Evolutionary conservation across 2,797 vertebrate genomes (phyloP).

Genomic region (Thamnophis elegans): DNA sequence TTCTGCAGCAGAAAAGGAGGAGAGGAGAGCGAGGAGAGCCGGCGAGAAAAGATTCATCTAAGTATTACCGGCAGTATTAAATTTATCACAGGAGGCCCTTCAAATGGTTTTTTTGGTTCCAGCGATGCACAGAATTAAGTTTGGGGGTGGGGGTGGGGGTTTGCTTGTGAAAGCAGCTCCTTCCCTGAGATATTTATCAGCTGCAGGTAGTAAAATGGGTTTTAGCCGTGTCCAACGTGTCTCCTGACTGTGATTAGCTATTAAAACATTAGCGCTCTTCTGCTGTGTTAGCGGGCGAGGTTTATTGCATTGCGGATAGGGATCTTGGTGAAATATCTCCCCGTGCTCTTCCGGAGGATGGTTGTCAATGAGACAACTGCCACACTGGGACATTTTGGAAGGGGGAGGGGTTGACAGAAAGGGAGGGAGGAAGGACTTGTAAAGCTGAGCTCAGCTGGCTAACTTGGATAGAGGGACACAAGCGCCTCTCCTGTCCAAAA

Average conservation of each 20-base stretch:
- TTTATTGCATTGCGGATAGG: constrained; percentile 63
- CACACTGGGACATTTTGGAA: constrained; percentile 24
- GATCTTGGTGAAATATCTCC: constrained; percentile 51
- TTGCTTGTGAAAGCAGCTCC: constrained; percentile 41
- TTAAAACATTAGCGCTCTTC: constrained; percentile 41
- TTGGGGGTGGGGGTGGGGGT: no score
- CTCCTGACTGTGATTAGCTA: constrained; percentile 62
- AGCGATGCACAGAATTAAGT: constrained; percentile 32
- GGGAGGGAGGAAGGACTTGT: background rate
- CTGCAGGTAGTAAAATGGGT: constrained; percentile 35
- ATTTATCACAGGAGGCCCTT: constrained; percentile 29
- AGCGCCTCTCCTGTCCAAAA: background rate
- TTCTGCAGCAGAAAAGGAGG: no score
- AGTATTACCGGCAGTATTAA: background rate
- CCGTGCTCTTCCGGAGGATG: constrained; percentile 36
- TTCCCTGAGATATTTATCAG: constrained; percentile 47
- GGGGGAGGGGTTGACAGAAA: background rate
- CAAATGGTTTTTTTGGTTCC: constrained; percentile 16
- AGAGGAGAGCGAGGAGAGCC: no score
- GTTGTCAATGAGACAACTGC: constrained; percentile 31
- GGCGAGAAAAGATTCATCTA: background rate
- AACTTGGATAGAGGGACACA: background rate
- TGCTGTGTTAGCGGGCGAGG: constrained; percentile 41
- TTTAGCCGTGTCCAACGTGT: constrained; percentile 49
- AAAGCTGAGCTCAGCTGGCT: constrained; percentile 44